Percentiles rank a stretch among this genome's conserved stretches.
Evolutionary conservation across 2,888 invertebrate species (phyloP).

Genomic region (Anaspis maculata): DNA sequence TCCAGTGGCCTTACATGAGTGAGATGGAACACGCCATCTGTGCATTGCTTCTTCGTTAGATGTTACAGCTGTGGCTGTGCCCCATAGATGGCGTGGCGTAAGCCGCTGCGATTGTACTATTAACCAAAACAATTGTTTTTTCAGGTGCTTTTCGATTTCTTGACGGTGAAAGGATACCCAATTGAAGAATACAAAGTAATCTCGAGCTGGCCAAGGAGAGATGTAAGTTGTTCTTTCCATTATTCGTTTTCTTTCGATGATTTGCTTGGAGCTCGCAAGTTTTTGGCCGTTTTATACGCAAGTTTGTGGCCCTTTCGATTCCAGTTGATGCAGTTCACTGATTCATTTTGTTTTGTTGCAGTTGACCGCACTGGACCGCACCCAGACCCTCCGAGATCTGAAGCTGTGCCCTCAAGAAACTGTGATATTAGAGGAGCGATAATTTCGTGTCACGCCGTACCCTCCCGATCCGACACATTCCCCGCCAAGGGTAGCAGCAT

Average conservation of each 20-base stretch:
- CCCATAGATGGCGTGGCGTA: too few species aligned
- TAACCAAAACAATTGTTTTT: too few species aligned
- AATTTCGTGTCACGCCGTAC: constrained; percentile 41
- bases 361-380: constrained; percentile 70
- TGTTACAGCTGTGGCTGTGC: too few species aligned
- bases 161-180: constrained; percentile 82
- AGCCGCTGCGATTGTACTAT: too few species aligned
- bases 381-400: constrained; percentile 68
- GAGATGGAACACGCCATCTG: too few species aligned
- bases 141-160: constrained; percentile 75
- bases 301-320: background rate
- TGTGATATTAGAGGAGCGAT: constrained; percentile 89
- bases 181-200: constrained; percentile 84
- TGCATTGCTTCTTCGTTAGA: too few species aligned
- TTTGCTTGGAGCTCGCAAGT: background rate
- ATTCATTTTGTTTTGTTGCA: constrained; percentile 41
- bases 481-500: constrained; percentile 10
- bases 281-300: too few species aligned
- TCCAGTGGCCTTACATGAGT: too few species aligned
- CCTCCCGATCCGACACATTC: constrained; percentile 6
- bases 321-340: too few species aligned
- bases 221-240: constrained; percentile 58
- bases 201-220: constrained; percentile 89
- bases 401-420: constrained; percentile 92
- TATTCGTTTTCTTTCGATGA: too few species aligned